Conservation (phyloP, 2,797 vertebrate genomes). For the Circus cinereus region DNA sequence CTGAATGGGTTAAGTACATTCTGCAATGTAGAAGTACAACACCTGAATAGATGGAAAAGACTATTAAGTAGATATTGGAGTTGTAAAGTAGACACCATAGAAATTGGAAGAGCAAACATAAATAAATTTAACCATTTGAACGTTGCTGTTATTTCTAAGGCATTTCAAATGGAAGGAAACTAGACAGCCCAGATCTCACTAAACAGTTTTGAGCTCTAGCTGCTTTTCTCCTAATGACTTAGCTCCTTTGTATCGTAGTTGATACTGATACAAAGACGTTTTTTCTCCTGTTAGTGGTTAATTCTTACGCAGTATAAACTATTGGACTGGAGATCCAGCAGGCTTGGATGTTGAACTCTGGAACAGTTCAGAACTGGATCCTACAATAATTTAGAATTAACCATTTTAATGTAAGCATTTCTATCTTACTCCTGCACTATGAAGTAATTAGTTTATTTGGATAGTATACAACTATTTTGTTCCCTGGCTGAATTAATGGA, state of each 20-base stretch:
- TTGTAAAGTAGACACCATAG: neutral
- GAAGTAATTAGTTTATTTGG: neutral
- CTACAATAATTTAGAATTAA: neutral
- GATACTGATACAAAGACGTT: neutral
- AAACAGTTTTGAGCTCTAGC: neutral
- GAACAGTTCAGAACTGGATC: neutral
- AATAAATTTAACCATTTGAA: neutral
- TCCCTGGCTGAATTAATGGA: neutral
- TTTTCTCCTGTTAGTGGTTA: neutral
- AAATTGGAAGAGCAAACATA: neutral
- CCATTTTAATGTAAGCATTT: neutral
- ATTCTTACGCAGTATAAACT: neutral
- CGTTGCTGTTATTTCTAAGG: neutral
- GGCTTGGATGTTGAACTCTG: rapidly evolving
- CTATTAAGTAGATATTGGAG: neutral
- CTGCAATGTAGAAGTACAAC: neutral
- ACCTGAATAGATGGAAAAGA: neutral
- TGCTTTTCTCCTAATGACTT: neutral
- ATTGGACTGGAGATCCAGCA: neutral
- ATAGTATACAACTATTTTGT: neutral
- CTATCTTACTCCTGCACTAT: neutral
- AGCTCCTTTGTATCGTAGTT: neutral
- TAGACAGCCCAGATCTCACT: neutral
- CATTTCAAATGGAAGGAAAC: neutral
- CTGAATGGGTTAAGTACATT: neutral